Evolutionary conservation across 2,888 invertebrate genomes (phyloP).

Genomic region (Phytoseiulus persimilis): DNA sequence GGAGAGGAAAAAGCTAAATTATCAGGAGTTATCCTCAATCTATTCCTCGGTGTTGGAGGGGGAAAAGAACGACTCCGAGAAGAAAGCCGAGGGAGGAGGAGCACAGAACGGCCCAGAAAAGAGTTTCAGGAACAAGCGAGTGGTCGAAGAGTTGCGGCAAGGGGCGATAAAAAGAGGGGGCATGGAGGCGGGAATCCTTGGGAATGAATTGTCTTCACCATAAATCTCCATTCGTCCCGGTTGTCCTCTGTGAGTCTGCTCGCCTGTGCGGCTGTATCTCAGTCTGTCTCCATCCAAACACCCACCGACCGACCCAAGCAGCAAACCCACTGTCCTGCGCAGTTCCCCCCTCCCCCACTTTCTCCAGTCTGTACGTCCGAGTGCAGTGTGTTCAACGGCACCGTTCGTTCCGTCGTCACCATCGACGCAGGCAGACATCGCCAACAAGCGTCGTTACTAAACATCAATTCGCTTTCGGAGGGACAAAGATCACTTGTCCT

Average conservation of each 20-base stretch:
- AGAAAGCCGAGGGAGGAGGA: not conserved
- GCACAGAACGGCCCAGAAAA: not conserved
- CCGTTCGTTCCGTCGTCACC: no score
- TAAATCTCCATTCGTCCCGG: conserved; percentile 21
- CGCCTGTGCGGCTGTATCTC: not conserved
- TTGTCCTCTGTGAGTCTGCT: not conserved
- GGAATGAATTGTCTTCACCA: conserved; percentile 34
- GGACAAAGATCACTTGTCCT: no score
- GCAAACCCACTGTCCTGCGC: not conserved
- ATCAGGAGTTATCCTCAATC: not conserved
- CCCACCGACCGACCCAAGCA: not conserved
- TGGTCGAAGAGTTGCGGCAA: not conserved
- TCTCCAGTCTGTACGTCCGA: no score
- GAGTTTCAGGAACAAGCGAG: conserved; percentile 5
- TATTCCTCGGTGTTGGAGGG: not conserved
- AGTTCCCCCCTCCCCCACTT: no score
- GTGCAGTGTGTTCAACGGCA: no score
- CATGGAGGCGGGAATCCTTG: not conserved
- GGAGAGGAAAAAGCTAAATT: not conserved
- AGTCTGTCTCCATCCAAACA: not conserved
- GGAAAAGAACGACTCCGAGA: not conserved
- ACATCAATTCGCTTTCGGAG: no score
- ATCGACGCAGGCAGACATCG: no score
- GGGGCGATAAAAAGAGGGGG: not conserved
- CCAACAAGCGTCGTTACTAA: no score